Conservation (phyloP, 2,888 invertebrate species). For the Sycophila texana region DNA sequence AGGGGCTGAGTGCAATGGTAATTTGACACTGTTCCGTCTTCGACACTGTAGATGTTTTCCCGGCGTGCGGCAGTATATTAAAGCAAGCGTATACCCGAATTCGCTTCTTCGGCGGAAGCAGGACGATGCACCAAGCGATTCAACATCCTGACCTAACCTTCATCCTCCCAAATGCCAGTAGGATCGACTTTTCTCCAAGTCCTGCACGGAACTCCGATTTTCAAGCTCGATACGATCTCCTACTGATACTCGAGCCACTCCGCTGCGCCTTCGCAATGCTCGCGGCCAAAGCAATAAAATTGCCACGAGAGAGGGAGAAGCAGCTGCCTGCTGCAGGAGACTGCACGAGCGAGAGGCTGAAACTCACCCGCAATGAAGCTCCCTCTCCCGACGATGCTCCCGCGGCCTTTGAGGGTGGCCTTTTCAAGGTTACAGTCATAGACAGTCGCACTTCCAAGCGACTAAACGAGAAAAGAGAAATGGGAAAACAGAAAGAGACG, state of each 20-base stretch:
- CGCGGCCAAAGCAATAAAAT: background rate
- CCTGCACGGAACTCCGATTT: background rate
- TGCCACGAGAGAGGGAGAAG: background rate
- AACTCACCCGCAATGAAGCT: constrained; percentile 58
- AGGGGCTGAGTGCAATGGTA: background rate
- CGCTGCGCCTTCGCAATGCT: background rate
- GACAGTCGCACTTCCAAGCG: too few relatives aligned
- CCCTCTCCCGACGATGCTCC: constrained; percentile 40
- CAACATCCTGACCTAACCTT: constrained; percentile 45
- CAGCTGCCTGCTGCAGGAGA: background rate
- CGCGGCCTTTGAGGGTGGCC: constrained; percentile 67
- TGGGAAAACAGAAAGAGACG: too few relatives aligned
- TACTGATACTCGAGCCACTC: background rate
- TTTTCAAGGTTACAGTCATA: constrained; percentile 74
- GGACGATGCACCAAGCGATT: constrained; percentile 10
- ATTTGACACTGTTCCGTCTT: constrained; percentile 20
- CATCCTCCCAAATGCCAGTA: background rate
- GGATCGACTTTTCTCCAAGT: background rate
- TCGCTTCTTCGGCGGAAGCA: background rate
- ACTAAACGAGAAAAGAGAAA: too few relatives aligned
- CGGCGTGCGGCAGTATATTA: background rate
- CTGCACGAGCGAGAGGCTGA: background rate
- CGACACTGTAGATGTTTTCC: constrained; percentile 43
- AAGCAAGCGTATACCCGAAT: background rate
- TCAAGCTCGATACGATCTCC: constrained; percentile 26